Base-by-base conservation (phyloP, 2,797 vertebrate genomes). In the Pipistrellus nathusii region DNA sequence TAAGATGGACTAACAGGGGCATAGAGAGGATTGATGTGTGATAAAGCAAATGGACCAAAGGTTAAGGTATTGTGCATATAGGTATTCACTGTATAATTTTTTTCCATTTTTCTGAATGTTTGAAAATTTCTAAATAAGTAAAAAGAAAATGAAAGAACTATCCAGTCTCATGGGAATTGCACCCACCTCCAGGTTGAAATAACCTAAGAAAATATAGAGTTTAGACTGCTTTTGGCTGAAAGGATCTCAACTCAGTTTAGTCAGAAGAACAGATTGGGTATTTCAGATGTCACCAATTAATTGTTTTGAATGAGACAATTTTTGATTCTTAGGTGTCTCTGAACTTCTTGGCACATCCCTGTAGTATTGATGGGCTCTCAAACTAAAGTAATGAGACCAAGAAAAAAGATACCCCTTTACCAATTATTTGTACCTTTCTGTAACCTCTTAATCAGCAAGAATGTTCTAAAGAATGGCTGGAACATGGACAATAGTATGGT, bases 331-430 rank as follows among this genome's bases (percentile, higher is more conserved):
- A 78, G 46, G 27, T 87, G 71, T 18, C 59, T 21, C 76, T 77
- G 20, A 84, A 59, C 80, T 86, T 85, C 21, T 35, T 11, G 35
- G 20, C 7, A 72, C 23, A 57, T 85, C 38, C 4, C 59, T 53
- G 15, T 55, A 59, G 73, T 72, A 38, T 13, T 64, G 38, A 14
- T 41, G 32, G 73, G 55, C 59, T 89, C 64, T 85, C 91, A 91
- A 93, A 85, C 89, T 78, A 85, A 86, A 82, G 46, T 82, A 85
- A 82, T 85, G 75, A 90, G 71, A 62, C 71, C 30, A 59, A 90
- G 76, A 48, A 62, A 55, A 73, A 93, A 62, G 17, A 38, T n/a
- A 25, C 25, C 6, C 17, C 27, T 35, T 88, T 53, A 23, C 53
- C 41, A 80, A 14, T 27, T 59, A 46, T 20, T 4, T 6, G 27